phyloP scores from a whole-genome alignment of 2,797 vertebrate genomes.

The Discoglossus pictus region DNA sequence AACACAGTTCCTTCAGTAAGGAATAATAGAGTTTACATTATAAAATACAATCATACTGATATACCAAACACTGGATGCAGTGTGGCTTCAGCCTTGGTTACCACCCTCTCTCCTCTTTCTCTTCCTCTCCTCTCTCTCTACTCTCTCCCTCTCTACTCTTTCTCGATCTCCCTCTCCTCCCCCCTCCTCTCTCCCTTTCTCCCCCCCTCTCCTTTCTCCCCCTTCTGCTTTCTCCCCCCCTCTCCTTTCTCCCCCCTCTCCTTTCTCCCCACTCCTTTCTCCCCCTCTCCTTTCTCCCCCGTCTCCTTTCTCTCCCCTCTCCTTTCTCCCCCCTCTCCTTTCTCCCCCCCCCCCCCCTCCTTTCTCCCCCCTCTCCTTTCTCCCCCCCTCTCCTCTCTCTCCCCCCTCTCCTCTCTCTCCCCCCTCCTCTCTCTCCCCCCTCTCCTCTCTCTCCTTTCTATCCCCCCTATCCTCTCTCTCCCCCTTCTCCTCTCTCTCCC shows the following conservation, averaged over 20 bases:
- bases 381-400: neutral
- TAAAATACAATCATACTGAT: no score
- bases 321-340: neutral
- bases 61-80: no score
- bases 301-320: neutral
- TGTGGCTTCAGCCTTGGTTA: no score
- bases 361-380: neutral
- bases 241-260: neutral
- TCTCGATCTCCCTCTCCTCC: neutral
- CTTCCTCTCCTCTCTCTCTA: no score
- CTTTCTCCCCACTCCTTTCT: neutral
- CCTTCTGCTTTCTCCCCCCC: neutral
- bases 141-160: no score
- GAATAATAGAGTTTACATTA: no score
- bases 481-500: slow-evolving; percentile 54
- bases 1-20: no score
- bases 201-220: neutral
- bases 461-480: no score
- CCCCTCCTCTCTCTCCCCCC: slow-evolving; percentile 31
- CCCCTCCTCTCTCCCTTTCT: neutral
- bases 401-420: slow-evolving; percentile 41
- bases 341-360: neutral
- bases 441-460: slow-evolving; percentile 39
- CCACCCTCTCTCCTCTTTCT: no score
- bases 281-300: neutral